phyloP scores from a whole-genome alignment of 2,113 vertebrate species.

The cat (Felis catus) region DNA sequence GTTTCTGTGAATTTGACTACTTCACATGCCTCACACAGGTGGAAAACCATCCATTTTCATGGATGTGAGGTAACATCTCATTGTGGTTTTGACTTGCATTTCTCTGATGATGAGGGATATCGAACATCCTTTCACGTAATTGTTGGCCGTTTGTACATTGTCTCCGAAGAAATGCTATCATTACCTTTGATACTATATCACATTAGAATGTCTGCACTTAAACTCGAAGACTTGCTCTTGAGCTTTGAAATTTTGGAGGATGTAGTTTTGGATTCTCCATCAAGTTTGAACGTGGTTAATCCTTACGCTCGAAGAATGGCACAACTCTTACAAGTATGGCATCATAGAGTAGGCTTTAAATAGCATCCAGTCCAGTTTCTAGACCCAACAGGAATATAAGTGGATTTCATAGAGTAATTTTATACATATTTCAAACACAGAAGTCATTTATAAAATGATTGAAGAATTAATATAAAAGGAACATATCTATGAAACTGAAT shows the following conservation, averaged over 20 bases:
- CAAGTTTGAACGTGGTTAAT: neutral
- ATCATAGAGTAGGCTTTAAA: neutral
- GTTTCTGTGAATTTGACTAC: constrained; percentile 12
- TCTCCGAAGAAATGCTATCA: constrained; percentile 16
- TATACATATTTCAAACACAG: neutral
- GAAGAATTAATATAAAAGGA: neutral
- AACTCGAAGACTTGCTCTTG: neutral
- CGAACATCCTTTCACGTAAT: neutral
- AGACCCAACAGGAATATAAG: neutral
- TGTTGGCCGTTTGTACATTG: neutral
- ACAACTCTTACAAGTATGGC: neutral
- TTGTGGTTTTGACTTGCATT: neutral
- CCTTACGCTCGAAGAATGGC: neutral
- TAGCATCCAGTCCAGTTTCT: neutral
- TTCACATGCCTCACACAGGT: neutral
- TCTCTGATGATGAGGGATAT: neutral
- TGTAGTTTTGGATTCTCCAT: constrained; percentile 22
- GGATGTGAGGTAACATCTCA: neutral
- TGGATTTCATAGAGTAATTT: neutral
- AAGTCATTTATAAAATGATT: constrained; percentile 2
- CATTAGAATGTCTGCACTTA: neutral
- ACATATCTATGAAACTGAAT: neutral
- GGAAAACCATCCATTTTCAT: neutral
- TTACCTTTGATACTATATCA: neutral
- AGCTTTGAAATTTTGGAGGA: neutral